phyloP scores from a whole-genome alignment of 2,888 invertebrate species.

The Drosophila pegasa region DNA sequence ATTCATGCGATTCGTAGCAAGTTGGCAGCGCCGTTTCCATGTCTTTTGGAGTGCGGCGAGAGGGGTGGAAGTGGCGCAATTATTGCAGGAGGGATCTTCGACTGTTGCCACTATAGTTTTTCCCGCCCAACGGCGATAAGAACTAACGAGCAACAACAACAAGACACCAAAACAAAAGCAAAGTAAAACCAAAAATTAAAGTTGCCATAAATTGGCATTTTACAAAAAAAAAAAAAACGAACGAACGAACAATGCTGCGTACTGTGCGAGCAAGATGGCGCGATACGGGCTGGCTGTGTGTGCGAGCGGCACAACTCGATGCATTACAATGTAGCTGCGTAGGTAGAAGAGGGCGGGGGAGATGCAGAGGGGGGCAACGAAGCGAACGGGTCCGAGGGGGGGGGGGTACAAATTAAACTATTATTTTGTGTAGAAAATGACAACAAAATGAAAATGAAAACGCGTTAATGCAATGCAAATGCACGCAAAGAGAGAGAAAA shows the following conservation, averaged over 20 bases:
- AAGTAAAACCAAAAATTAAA: constrained; percentile 24
- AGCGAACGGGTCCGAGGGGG: not conserved
- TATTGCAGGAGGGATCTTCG: constrained; percentile 41
- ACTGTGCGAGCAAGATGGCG: constrained; percentile 33
- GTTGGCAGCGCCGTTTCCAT: constrained; percentile 35
- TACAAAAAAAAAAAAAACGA: too few relatives aligned
- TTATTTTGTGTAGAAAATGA: constrained; percentile 3
- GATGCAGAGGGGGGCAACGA: not conserved
- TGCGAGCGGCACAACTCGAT: constrained; percentile 38
- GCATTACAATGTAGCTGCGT: not conserved
- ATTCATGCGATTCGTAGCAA: constrained; percentile 3
- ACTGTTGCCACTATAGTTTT: not conserved
- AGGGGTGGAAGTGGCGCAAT: constrained; percentile 18
- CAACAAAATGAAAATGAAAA: constrained; percentile 13
- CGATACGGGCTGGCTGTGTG: constrained; percentile 1
- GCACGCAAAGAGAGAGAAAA: not conserved
- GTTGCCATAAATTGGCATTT: constrained; percentile 44
- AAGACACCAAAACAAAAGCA: constrained; percentile 15
- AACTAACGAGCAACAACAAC: not conserved
- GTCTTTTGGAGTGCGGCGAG: not conserved
- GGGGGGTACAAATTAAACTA: constrained; percentile 16
- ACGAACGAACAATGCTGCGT: constrained; percentile 21
- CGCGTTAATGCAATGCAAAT: constrained; percentile 23
- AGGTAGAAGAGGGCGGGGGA: not conserved
- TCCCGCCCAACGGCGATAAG: constrained; percentile 6